phyloP scores from a whole-genome alignment of 1,140 invertebrate genomes.

The Lysiphlebus fabarum region DNA sequence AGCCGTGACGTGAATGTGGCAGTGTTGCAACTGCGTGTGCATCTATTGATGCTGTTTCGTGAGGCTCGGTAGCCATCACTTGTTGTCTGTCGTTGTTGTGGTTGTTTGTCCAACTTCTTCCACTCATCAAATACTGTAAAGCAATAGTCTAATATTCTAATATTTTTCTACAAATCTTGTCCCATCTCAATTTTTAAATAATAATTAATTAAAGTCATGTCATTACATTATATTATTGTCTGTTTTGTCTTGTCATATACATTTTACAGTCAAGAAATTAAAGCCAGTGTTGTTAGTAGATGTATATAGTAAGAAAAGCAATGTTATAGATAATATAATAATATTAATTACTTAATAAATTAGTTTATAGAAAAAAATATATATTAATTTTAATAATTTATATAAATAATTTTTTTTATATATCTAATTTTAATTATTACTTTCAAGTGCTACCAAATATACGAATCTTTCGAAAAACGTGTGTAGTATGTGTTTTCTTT shows the following conservation, averaged over 20 bases:
- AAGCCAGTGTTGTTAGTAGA: too few relatives aligned
- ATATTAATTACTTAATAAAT: too few relatives aligned
- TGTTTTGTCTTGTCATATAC: too few relatives aligned
- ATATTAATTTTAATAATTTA: background rate
- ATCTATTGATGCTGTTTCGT: conserved; percentile 40
- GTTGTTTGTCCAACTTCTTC: conserved; percentile 52
- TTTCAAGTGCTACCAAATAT: conserved; percentile 22
- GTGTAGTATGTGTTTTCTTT: conserved; percentile 1
- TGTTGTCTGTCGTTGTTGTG: conserved; percentile 42
- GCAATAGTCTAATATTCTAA: conserved; percentile 44
- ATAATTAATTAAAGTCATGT: too few relatives aligned
- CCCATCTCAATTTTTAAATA: background rate
- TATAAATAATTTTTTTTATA: background rate
- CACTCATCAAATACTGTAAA: conserved; percentile 55
- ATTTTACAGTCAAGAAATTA: too few relatives aligned
- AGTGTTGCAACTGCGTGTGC: conserved; percentile 56
- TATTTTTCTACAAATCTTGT: conserved; percentile 32
- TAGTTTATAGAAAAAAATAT: too few relatives aligned
- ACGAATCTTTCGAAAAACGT: conserved; percentile 53
- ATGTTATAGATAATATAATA: too few relatives aligned
- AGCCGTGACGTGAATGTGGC: conserved; percentile 60
- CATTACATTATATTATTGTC: too few relatives aligned
- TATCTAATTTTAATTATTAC: background rate
- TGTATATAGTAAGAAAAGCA: too few relatives aligned
- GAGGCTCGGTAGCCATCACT: conserved; percentile 44